phyloP scores from a whole-genome alignment of 2,888 invertebrate genomes.

The Pyrgus malvae region DNA sequence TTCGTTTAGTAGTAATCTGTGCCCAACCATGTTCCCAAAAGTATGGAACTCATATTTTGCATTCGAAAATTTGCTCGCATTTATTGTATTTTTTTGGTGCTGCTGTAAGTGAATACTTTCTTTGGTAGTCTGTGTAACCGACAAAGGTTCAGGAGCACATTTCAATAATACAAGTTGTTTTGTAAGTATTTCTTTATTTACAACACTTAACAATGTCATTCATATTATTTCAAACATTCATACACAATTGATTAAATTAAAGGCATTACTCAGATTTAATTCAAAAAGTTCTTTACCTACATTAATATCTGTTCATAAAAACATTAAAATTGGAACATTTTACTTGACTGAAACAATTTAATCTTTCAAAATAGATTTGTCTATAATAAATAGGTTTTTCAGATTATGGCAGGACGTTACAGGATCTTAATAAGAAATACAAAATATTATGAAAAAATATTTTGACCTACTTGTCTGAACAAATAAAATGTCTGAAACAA shows the following conservation, averaged over 20 bases:
- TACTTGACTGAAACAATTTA: neutral
- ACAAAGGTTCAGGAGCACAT: too few relatives aligned
- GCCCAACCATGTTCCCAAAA: too few relatives aligned
- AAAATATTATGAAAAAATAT: too few relatives aligned
- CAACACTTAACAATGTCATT: constrained; percentile 59
- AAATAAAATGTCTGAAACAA: too few relatives aligned
- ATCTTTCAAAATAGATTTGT: neutral
- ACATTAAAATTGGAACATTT: neutral
- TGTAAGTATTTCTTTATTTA: constrained; percentile 54
- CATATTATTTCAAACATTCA: constrained; percentile 43
- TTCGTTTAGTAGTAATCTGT: too few relatives aligned
- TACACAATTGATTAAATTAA: constrained; percentile 34
- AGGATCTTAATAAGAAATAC: too few relatives aligned
- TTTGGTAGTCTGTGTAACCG: too few relatives aligned
- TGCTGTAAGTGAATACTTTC: too few relatives aligned
- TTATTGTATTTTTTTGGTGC: too few relatives aligned
- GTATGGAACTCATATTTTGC: too few relatives aligned
- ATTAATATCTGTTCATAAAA: constrained; percentile 2
- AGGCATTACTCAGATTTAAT: constrained; percentile 12
- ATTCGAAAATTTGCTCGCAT: too few relatives aligned
- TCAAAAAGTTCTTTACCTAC: constrained; percentile 12
- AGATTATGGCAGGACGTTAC: neutral
- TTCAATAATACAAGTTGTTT: neutral
- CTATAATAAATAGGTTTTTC: neutral
- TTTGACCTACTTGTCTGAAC: too few relatives aligned